These are phyloP conservation scores for Ectropis crepuscularia DNA, from an alignment of 2,888 invertebrate species.

Conservation along the genomic window DNA sequence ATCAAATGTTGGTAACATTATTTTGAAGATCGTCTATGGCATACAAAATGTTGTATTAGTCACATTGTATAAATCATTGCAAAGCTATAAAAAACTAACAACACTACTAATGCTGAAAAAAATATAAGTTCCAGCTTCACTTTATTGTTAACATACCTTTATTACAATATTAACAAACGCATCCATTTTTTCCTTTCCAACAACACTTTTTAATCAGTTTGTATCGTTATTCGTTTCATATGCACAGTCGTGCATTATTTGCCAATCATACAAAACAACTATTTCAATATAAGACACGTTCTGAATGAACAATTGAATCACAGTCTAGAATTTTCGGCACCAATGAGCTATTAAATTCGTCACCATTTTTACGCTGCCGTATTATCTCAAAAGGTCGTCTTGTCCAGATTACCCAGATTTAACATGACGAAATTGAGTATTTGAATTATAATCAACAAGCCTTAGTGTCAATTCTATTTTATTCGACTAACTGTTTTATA, in stretches of 20 bases:
- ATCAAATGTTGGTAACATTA: slow-evolving; percentile 37
- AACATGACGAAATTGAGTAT: slow-evolving; percentile 61
- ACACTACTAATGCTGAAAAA: slow-evolving; percentile 68
- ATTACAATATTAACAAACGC: slow-evolving; percentile 66
- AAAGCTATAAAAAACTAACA: slow-evolving; percentile 76
- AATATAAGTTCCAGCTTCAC: slow-evolving; percentile 50
- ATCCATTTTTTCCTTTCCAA: slow-evolving; percentile 61
- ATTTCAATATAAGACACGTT: slow-evolving; percentile 85
- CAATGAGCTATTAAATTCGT: slow-evolving; percentile 83
- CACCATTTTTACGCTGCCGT: slow-evolving; percentile 67
- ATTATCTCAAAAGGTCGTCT: slow-evolving; percentile 60
- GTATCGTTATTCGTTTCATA: slow-evolving; percentile 53
- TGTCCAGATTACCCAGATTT: slow-evolving; percentile 59
- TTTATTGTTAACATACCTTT: slow-evolving; percentile 46
- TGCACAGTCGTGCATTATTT: slow-evolving; percentile 64
- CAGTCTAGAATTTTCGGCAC: slow-evolving; percentile 85
- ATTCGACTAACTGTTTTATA: slow-evolving; percentile 61
- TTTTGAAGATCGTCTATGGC: slow-evolving; percentile 30
- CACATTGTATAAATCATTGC: slow-evolving; percentile 60
- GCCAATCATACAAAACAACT: slow-evolving; percentile 83
- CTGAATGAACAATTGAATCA: slow-evolving; percentile 84
- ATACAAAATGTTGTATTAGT: slow-evolving; percentile 52
- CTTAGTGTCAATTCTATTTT: slow-evolving; percentile 69
- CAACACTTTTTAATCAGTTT: slow-evolving; percentile 53
- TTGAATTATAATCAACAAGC: slow-evolving; percentile 65